phyloP scores from a whole-genome alignment of 2,888 invertebrate species.

The Harpalus rufipes region DNA sequence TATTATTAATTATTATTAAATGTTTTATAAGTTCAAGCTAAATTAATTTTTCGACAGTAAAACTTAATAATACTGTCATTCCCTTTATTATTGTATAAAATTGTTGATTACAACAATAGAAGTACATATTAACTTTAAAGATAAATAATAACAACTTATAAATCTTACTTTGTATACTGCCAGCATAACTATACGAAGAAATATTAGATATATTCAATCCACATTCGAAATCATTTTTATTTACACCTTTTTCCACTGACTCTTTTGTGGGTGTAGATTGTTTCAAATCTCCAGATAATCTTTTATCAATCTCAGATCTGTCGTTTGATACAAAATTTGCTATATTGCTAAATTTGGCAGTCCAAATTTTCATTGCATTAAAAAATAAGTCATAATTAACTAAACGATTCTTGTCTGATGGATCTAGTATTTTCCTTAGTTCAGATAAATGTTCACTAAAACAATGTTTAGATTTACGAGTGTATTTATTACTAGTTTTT shows the following conservation, averaged over 20 bases:
- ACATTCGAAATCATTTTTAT: constrained; percentile 32
- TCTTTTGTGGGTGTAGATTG: constrained; percentile 61
- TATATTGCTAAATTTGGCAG: constrained; percentile 70
- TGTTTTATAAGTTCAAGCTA: too few species aligned
- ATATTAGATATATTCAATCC: constrained; percentile 59
- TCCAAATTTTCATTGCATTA: constrained; percentile 72
- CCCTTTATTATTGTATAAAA: too few species aligned
- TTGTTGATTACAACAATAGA: too few species aligned
- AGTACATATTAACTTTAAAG: too few species aligned
- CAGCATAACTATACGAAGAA: constrained; percentile 55
- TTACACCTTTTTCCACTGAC: neutral
- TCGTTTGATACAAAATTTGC: constrained; percentile 29
- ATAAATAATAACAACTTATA: neutral
- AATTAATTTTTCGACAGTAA: too few species aligned
- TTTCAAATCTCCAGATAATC: constrained; percentile 31
- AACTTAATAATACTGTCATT: too few species aligned
- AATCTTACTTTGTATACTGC: constrained; percentile 50
- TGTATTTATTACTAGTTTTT: neutral
- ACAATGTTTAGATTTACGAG: constrained; percentile 21
- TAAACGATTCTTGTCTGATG: constrained; percentile 70
- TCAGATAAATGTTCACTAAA: constrained; percentile 72
- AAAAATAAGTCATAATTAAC: constrained; percentile 71
- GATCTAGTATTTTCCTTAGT: constrained; percentile 71
- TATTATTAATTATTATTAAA: too few species aligned
- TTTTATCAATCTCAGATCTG: constrained; percentile 28